A percentile compares a stretch with the other conserved stretches of the same genome.
Conservation (phyloP, 2,113 vertebrate species). For the Psettodes erumei region DNA sequence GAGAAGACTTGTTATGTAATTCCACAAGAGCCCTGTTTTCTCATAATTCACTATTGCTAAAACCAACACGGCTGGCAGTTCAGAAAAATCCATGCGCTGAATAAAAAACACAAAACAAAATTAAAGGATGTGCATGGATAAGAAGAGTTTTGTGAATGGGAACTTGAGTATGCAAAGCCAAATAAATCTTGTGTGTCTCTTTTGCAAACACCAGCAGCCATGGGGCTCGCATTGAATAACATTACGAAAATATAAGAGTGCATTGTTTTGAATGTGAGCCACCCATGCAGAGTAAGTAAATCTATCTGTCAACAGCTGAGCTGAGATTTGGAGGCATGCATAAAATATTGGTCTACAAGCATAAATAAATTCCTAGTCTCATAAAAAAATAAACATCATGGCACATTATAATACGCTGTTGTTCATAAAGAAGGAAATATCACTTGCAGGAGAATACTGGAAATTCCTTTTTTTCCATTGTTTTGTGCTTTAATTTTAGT, state of each 20-base stretch:
- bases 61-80: conserved; percentile 21
- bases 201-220: neutral
- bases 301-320: conserved; percentile 3
- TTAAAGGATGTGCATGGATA: neutral
- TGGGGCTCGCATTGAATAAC: neutral
- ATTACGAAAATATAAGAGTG: neutral
- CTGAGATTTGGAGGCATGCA: conserved; percentile 7
- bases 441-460: neutral
- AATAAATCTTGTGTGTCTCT: neutral
- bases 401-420: neutral
- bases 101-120: neutral
- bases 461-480: neutral
- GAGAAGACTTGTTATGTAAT: conserved; percentile 72
- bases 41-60: conserved; percentile 36
- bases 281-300: neutral
- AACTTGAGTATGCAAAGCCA: conserved; percentile 24
- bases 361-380: conserved; percentile 4
- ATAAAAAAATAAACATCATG: neutral
- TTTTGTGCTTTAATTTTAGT: conserved; percentile 3
- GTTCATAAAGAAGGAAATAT: neutral
- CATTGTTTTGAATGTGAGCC: conserved; percentile 25
- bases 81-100: conserved; percentile 20
- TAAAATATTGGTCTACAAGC: conserved; percentile 19
- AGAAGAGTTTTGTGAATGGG: conserved; percentile 2
- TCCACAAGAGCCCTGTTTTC: conserved; percentile 57